Percentiles rank a stretch among this genome's conserved stretches.
Conservation (phyloP, 1,140 invertebrate genomes). For the Zaprionus nigranus region DNA sequence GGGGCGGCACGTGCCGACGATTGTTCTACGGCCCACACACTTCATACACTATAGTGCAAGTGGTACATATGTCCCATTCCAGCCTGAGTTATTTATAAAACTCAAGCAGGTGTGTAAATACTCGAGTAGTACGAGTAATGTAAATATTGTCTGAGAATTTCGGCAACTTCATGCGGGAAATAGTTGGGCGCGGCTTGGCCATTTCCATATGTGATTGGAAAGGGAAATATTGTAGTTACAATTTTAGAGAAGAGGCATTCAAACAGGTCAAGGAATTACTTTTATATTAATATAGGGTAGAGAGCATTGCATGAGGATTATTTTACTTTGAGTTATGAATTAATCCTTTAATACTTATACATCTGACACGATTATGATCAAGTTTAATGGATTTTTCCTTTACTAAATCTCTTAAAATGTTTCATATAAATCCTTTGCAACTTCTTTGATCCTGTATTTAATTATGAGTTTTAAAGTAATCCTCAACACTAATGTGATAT, state of each 20-base stretch:
- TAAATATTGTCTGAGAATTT: conserved; percentile 25
- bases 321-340: neutral
- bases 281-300: neutral
- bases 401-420: too few species aligned
- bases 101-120: conserved; percentile 38
- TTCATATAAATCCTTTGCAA: too few species aligned
- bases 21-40: neutral
- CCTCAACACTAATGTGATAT: too few species aligned
- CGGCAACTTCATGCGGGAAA: neutral
- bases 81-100: conserved; percentile 16
- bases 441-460: too few species aligned
- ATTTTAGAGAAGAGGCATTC: neutral
- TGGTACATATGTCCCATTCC: neutral
- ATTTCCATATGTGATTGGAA: neutral
- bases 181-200: neutral
- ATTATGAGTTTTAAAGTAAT: too few species aligned
- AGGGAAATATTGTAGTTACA: neutral
- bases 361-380: too few species aligned
- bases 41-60: neutral
- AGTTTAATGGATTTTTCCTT: too few species aligned
- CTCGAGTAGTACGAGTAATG: neutral
- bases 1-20: conserved; percentile 1
- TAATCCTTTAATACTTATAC: too few species aligned
- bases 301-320: neutral
- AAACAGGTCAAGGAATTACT: neutral